Conservation (phyloP, 2,113 vertebrate species). For the Ceyx margarethae region DNA sequence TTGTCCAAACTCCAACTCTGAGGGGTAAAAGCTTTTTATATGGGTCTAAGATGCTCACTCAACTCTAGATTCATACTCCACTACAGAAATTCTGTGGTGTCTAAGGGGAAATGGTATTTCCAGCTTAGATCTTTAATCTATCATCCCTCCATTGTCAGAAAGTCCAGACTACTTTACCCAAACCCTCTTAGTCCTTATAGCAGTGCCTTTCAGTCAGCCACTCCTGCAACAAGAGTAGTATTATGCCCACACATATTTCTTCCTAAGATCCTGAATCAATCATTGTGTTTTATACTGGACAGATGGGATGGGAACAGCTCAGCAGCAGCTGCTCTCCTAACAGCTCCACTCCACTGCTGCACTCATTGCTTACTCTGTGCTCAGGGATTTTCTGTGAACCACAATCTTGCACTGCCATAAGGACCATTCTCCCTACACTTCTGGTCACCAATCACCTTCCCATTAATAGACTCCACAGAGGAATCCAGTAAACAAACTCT, state of each 20-base stretch:
- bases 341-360: accelerated
- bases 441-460: neutral
- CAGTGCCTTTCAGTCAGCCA: neutral
- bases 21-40: neutral
- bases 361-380: neutral
- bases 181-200: neutral
- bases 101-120: neutral
- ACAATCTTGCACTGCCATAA: neutral
- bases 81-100: neutral
- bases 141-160: neutral
- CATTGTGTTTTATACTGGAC: neutral
- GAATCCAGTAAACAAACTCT: neutral
- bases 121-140: neutral
- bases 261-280: neutral
- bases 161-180: neutral
- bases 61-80: neutral
- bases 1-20: neutral
- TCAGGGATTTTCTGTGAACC: neutral
- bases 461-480: neutral
- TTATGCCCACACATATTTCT: neutral
- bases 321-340: neutral
- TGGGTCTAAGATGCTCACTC: neutral
- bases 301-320: neutral
- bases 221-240: neutral
- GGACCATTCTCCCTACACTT: neutral